Base-by-base conservation (phyloP, 2,113 vertebrate genomes). In the Hippocampus barbouri region DNA sequence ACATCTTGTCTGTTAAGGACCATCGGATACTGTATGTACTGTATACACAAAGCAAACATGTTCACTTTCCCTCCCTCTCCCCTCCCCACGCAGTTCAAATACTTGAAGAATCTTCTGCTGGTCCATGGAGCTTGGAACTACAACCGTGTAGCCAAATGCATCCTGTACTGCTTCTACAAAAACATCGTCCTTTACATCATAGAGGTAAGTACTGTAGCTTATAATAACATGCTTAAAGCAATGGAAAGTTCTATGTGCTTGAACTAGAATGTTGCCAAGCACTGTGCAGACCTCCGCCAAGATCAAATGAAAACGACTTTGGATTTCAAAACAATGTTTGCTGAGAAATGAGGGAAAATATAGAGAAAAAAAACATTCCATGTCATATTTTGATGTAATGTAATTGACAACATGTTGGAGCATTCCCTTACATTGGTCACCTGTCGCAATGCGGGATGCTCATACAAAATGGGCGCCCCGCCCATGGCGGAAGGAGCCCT, bases 101-200 rank as follows among this genome's bases (percentile, higher is more conserved):
- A 98, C 92, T 91, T 99, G 93, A 98, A 98, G 92, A 99, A 99
- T 85, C 91, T 99, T 73, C 80, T 99, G 86, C 92, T 99, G 74
- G 97, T 99, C 78, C 97, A 99, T 1, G 97, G 97, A 79, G 96
- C 97, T 85, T 99, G 97, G 97, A 99, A 98, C 87, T 99, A 99
- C 67, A 98, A 96, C 92, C 92, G 97, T 64, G 95, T 99, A 73
- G 93, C 97, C 86, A 99, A 99, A 89, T 99, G 97, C 86, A 98
- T 99, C 90, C 89, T 99, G 38, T 99, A 99, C 87, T 99, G 97
- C 85, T 99, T 99, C 92, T 99, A 99, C 93, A 99, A 99, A 91
- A 99, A 99, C 75, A 98, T 99, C 59, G 97, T 99, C 79, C 94
- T 99, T 66, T 99, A 99, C 83, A 99, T 99, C 76, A 99, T 99